Conservation (phyloP, 2,888 invertebrate genomes). For the Caenorhabditis panamensis region DNA sequence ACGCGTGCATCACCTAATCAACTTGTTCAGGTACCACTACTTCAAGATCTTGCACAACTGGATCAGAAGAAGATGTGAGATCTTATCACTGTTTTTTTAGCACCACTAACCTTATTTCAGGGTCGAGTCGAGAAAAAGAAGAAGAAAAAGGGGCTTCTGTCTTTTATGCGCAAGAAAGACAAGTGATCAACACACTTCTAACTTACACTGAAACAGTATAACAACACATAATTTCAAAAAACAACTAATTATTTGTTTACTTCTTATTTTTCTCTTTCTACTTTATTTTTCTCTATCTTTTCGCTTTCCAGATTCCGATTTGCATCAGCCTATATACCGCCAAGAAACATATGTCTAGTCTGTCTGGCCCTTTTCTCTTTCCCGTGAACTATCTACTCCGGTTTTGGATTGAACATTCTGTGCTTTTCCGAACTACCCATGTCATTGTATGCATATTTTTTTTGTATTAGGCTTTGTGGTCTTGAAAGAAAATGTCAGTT, state of each 20-base stretch:
- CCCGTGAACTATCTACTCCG: constrained; percentile 51
- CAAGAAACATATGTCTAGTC: constrained; percentile 56
- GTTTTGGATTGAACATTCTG: constrained; percentile 43
- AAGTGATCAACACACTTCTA: constrained; percentile 11
- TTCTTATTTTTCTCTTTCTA: neutral
- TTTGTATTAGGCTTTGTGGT: neutral
- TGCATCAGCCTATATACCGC: constrained; percentile 38
- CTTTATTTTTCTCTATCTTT: neutral
- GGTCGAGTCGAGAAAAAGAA: constrained; percentile 61
- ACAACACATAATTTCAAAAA: too few species aligned
- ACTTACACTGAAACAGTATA: too few species aligned
- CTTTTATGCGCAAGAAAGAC: constrained; percentile 64
- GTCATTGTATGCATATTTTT: constrained; percentile 52
- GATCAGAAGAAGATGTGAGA: constrained; percentile 54
- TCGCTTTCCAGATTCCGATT: constrained; percentile 41
- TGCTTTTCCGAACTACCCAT: constrained; percentile 41
- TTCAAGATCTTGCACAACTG: constrained; percentile 50
- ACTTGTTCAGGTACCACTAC: constrained; percentile 42
- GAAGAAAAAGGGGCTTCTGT: constrained; percentile 66
- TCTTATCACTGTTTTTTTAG: neutral
- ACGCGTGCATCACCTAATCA: neutral
- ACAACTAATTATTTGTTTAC: too few species aligned
- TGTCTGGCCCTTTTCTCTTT: constrained; percentile 30
- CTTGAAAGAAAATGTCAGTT: neutral
- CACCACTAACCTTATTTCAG: constrained; percentile 30